A percentile compares a stretch with the other conserved stretches of the same genome.
These are phyloP conservation scores for Drosophila nigricruria DNA, from an alignment of 2,888 invertebrate genomes.

Conservation along the genomic window DNA sequence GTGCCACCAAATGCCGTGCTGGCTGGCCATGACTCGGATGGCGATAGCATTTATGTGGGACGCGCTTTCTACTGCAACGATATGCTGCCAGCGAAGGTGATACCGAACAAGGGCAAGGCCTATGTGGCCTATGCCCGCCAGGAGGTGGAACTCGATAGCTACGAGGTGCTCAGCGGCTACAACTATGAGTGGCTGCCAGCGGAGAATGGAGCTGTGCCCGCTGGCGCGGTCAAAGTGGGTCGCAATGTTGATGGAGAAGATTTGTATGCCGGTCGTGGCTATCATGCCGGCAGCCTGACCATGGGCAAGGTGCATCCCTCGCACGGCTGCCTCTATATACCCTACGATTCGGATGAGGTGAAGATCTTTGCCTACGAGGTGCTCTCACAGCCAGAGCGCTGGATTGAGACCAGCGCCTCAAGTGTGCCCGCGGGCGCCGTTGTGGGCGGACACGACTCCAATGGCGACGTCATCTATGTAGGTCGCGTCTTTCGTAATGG, in stretches of 20 bases:
- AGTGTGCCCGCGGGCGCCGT: constrained; percentile 74
- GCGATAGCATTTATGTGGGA: constrained; percentile 90
- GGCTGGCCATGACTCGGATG: constrained; percentile 90
- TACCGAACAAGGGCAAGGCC: constrained; percentile 87
- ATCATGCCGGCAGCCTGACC: constrained; percentile 89
- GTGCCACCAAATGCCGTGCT: constrained; percentile 85
- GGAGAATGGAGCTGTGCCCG: constrained; percentile 88
- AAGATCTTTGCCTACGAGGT: constrained; percentile 85
- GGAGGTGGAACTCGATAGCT: constrained; percentile 88
- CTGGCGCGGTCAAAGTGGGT: constrained; percentile 89
- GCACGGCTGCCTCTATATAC: constrained; percentile 86
- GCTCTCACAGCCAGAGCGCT: constrained; percentile 74
- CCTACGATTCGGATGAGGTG: constrained; percentile 85
- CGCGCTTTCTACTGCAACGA: constrained; percentile 89
- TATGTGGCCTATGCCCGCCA: constrained; percentile 88
- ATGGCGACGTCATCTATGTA: constrained; percentile 75
- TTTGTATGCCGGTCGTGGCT: constrained; percentile 89
- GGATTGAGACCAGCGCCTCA: constrained; percentile 68
- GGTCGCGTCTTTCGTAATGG: constrained; percentile 71
- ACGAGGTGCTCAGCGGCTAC: constrained; percentile 88
- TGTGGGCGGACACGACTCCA: constrained; percentile 68
- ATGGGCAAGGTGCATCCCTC: constrained; percentile 89
- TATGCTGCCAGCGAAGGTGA: constrained; percentile 88
- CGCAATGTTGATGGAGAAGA: constrained; percentile 88
- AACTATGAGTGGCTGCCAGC: constrained; percentile 89